Evolutionary conservation across 2,797 vertebrate species (phyloP).

Genomic region (Cryptoblepharus egeriae): DNA sequence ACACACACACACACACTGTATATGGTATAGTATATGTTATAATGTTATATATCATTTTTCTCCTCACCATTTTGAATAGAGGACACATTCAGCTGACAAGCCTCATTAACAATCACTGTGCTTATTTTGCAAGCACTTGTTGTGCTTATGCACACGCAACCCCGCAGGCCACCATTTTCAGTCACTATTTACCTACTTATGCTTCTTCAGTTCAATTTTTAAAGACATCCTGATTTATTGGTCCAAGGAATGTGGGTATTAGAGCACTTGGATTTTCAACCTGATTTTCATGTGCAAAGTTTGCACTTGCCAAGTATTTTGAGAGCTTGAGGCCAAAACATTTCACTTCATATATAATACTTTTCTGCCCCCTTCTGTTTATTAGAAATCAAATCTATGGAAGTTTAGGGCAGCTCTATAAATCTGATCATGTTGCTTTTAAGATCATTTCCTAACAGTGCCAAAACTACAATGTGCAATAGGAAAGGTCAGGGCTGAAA

Average conservation of each 20-base stretch:
- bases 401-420: not conserved
- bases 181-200: not conserved
- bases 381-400: slow-evolving; percentile 13
- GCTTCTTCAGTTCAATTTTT: not conserved
- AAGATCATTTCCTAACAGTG: not conserved
- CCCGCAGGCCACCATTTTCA: not conserved
- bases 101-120: not conserved
- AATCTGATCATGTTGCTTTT: not conserved
- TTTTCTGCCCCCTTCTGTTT: slow-evolving; percentile 73
- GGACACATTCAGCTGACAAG: not conserved
- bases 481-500: not conserved
- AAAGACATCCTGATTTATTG: not conserved
- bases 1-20: too few relatives aligned
- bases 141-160: not conserved
- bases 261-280: slow-evolving; percentile 22
- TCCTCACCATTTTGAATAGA: not conserved
- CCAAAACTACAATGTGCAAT: not conserved
- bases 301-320: not conserved
- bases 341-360: slow-evolving; percentile 25
- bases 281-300: slow-evolving; percentile 10
- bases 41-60: not conserved
- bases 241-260: slow-evolving; percentile 1
- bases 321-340: slow-evolving; percentile 1
- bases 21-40: too few relatives aligned
- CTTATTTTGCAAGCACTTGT: not conserved